Base-by-base conservation (phyloP, 2,797 vertebrate species). In the Danio albolineatus region DNA sequence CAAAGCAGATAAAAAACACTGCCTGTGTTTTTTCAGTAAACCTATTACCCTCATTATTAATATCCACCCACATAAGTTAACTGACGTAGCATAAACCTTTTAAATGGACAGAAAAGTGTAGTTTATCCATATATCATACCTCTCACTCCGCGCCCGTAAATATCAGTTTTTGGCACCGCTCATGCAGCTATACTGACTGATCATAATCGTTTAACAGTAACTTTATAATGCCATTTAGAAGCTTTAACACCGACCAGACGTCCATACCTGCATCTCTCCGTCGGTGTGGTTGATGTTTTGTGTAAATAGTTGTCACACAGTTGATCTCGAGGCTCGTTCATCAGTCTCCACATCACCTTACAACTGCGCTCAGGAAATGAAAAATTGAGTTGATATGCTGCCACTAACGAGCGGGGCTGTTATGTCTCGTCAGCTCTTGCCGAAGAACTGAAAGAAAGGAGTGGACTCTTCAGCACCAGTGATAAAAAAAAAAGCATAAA, bases 401-500 rank as follows among this genome's bases (percentile, higher is more conserved):
- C 53, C 49, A 48, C 13, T 44, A 16, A 65, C 59, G 41, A 78
- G 54, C 62, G 2, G 48, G 48, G 13, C 66, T 51, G 48, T 43
- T 8, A 64, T 64, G 62, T 19, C 38, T 70, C 65, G 12, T 12
- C 71, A n/a, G 59, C 41, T 21, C 54, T 67, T 62, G 54, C 56
- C 16, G 10, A 46, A 17, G 60, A 56, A 62, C 28, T 51, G 76
- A 67, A 71, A 60, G 62, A 70, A 67, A 65, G 59, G 64, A 83
- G 84, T 49, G 62, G 65, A 74, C 78, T 62, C 77, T 62, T 80
- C 78, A 66, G 80, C 80, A 67, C 57, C 60, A 62, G 54, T 79
- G 80, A 78, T 54, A 61, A 46, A 72, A 76, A 77, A 83, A 66
- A 59, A 65, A 67, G 36, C 59, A 51, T 14, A 51, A 57, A 73